phyloP scores from a whole-genome alignment of 1,140 invertebrate genomes.

The Drosophila micromelanica region DNA sequence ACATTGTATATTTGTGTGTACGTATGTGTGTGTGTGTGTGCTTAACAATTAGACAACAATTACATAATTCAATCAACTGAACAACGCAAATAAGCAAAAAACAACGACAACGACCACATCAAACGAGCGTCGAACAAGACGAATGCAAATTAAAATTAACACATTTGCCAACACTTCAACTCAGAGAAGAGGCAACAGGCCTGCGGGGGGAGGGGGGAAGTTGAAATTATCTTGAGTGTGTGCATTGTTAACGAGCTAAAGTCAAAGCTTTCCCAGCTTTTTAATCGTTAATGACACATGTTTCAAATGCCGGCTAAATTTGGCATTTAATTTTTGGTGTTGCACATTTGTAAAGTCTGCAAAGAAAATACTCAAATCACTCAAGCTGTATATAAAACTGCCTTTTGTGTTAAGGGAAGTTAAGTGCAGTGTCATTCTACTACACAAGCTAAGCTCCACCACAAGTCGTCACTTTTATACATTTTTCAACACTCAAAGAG shows the following conservation, averaged over 20 bases:
- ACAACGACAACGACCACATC: conserved; percentile 62
- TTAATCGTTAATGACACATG: too few species aligned
- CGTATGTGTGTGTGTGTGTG: conserved; percentile 47
- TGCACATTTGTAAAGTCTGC: too few species aligned
- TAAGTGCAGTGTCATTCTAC: too few species aligned
- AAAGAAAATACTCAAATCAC: too few species aligned
- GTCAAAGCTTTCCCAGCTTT: background rate
- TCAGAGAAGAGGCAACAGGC: background rate
- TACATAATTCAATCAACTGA: conserved; percentile 81
- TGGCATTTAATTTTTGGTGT: too few species aligned
- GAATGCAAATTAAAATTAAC: conserved; percentile 67
- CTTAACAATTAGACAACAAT: conserved; percentile 78
- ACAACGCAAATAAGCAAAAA: conserved; percentile 62
- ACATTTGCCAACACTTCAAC: conserved; percentile 7
- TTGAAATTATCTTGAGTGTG: background rate
- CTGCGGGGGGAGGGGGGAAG: background rate
- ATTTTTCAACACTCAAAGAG: too few species aligned
- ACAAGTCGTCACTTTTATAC: too few species aligned
- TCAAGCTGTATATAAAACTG: too few species aligned
- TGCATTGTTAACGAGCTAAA: background rate
- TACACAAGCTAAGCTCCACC: too few species aligned
- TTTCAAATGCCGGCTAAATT: too few species aligned
- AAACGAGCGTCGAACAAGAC: conserved; percentile 44
- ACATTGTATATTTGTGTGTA: conserved; percentile 15
- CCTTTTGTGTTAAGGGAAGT: too few species aligned